phyloP scores from a whole-genome alignment of 2,113 vertebrate genomes.

The Peromyscus leucopus region DNA sequence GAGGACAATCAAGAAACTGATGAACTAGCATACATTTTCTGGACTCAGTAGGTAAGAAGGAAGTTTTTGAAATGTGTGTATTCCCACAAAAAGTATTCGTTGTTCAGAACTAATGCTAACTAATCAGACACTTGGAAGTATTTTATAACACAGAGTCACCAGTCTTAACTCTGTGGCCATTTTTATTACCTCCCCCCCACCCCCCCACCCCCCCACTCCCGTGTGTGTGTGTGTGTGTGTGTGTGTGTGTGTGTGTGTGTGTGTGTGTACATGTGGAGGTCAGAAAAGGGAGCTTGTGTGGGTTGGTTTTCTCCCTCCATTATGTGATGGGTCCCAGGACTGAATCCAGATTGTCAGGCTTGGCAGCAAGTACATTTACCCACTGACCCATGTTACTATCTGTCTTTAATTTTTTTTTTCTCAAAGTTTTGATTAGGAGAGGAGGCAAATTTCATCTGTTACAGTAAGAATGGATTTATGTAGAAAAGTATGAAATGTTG shows the following conservation, averaged over 20 bases:
- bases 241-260: background rate
- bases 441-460: constrained; percentile 11
- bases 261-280: background rate
- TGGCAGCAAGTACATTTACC: background rate
- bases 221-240: background rate
- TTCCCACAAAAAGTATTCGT: constrained; percentile 25
- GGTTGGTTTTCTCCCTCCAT: background rate
- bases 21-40: background rate
- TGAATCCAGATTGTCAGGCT: background rate
- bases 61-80: constrained; percentile 9
- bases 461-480: constrained; percentile 33
- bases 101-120: constrained; percentile 28
- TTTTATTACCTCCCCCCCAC: background rate
- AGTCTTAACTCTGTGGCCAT: background rate
- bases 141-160: constrained; percentile 11
- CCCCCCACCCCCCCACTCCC: too few relatives aligned
- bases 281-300: background rate
- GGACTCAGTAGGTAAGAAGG: background rate
- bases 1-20: constrained; percentile 23
- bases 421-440: background rate
- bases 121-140: constrained; percentile 38
- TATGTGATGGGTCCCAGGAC: background rate
- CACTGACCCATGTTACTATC: background rate
- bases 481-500: constrained; percentile 10
- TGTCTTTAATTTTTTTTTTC: background rate